Percentiles rank a stretch among this genome's conserved stretches.
Conservation (phyloP, 2,888 invertebrate species). For the Drosophila flavopinicola region DNA sequence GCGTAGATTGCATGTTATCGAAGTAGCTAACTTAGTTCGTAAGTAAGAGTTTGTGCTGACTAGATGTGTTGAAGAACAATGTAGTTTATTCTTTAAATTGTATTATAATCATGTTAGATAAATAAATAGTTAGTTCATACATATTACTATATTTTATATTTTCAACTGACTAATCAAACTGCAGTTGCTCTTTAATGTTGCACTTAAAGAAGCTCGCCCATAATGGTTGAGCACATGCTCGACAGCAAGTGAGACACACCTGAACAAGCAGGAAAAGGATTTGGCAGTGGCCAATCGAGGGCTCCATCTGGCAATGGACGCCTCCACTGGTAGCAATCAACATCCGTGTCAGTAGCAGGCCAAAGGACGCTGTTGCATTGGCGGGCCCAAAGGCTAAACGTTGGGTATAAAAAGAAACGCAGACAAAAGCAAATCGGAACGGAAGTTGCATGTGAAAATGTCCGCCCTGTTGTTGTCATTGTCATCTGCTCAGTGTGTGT, state of each 20-base stretch:
- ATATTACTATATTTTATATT: too few relatives aligned
- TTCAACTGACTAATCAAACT: conserved; percentile 14
- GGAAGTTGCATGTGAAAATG: conserved; percentile 76
- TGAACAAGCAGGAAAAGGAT: conserved; percentile 14
- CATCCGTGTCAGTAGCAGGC: conserved; percentile 69
- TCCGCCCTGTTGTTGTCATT: conserved; percentile 27
- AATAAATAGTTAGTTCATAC: too few relatives aligned
- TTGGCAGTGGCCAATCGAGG: conserved; percentile 1
- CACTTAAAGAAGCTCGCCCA: conserved; percentile 9
- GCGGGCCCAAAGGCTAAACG: conserved; percentile 60
- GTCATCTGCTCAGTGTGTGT: conserved; percentile 11
- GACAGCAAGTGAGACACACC: conserved; percentile 46
- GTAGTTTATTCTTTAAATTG: too few relatives aligned
- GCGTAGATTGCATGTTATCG: too few relatives aligned
- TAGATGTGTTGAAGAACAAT: too few relatives aligned
- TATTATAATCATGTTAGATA: too few relatives aligned
- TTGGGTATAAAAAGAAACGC: conserved; percentile 19
- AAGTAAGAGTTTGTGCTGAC: too few relatives aligned
- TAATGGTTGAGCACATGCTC: conserved; percentile 51
- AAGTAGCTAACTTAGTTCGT: too few relatives aligned
- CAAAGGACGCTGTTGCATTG: conserved; percentile 30
- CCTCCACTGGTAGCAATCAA: conserved; percentile 63
- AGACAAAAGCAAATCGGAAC: conserved; percentile 74
- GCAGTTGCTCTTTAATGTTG: not conserved
- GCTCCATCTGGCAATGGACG: conserved; percentile 28